Percentiles rank a stretch among this genome's conserved stretches.
Conservation (phyloP, 2,888 invertebrate species). For the Lamellibrachia columna region DNA sequence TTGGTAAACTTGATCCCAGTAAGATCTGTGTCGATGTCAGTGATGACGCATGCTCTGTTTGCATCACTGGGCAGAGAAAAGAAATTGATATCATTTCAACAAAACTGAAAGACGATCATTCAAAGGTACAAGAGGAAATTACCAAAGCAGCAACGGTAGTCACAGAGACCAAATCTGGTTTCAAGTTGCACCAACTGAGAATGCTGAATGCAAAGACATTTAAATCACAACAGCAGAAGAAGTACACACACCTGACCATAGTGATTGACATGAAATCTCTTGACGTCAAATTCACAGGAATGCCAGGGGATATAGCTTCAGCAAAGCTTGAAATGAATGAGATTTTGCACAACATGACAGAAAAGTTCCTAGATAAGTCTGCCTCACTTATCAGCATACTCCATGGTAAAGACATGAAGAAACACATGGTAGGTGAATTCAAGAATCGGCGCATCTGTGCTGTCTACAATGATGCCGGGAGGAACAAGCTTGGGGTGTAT, state of each 20-base stretch:
- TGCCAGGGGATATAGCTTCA: constrained; percentile 13
- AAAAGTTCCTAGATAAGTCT: not conserved
- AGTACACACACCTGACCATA: not conserved
- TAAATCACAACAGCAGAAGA: not conserved
- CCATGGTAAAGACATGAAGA: not conserved
- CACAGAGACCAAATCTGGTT: constrained; percentile 20
- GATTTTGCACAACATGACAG: not conserved
- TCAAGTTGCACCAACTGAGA: constrained; percentile 25
- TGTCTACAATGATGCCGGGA: not conserved
- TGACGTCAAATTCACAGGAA: constrained; percentile 18
- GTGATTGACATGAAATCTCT: not conserved
- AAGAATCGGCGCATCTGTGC: not conserved
- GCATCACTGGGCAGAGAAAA: not conserved
- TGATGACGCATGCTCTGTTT: not conserved
- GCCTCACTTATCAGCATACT: not conserved
- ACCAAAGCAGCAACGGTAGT: not conserved
- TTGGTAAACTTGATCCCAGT: not conserved
- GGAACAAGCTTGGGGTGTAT: not conserved
- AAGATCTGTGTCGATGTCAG: not conserved
- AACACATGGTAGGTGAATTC: constrained; percentile 19
- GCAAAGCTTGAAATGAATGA: constrained; percentile 25
- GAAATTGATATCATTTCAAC: not conserved
- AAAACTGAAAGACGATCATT: not conserved
- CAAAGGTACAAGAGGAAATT: not conserved
- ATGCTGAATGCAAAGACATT: constrained; percentile 22